phyloP scores from a whole-genome alignment of 2,113 vertebrate species.

The Lathamus discolor region DNA sequence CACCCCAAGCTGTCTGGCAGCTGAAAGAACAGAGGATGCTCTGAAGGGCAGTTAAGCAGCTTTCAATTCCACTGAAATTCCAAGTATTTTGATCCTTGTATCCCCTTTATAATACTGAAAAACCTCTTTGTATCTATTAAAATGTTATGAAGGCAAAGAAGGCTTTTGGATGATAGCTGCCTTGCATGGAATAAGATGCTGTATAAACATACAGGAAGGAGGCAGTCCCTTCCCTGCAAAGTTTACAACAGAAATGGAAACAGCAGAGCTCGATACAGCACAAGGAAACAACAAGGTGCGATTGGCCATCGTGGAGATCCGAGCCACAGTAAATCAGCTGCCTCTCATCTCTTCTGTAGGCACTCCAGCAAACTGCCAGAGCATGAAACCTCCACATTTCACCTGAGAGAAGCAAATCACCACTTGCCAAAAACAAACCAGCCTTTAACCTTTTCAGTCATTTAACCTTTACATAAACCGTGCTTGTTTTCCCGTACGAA shows the following conservation, averaged over 20 bases:
- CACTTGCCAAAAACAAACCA: conserved; percentile 39
- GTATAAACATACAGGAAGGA: neutral
- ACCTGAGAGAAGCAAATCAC: conserved; percentile 39
- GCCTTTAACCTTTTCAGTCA: conserved; percentile 62
- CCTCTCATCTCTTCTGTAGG: neutral
- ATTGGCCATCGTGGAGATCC: accelerated
- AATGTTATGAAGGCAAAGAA: neutral
- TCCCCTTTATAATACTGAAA: neutral
- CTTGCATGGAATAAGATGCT: neutral
- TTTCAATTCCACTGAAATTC: neutral
- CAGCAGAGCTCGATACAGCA: neutral
- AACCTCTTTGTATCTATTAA: neutral
- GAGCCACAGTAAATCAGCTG: neutral
- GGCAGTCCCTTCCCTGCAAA: neutral
- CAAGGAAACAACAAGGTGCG: neutral
- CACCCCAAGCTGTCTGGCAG: neutral
- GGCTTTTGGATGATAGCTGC: neutral
- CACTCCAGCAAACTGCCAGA: neutral
- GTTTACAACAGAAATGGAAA: neutral
- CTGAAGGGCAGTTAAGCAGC: neutral
- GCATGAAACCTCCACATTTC: neutral
- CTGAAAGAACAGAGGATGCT: neutral
- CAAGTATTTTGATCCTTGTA: neutral
- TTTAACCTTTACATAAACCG: conserved; percentile 67
- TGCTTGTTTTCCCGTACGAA: conserved; percentile 68